These are phyloP conservation scores for Mesocricetus auratus DNA, from an alignment of 2,113 vertebrate species.

Conservation along the genomic window DNA sequence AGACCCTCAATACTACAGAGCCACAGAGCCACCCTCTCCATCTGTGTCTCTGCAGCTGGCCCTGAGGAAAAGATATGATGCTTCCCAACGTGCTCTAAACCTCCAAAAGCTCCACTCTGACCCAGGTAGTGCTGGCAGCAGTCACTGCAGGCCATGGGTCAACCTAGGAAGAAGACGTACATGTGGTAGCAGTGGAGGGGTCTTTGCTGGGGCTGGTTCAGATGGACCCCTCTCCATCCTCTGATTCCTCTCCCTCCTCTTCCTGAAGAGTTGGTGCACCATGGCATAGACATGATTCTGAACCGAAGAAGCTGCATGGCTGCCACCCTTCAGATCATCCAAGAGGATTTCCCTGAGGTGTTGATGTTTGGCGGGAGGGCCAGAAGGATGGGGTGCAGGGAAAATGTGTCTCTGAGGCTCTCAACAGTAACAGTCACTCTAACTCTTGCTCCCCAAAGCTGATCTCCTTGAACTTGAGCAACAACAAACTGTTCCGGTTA, in stretches of 20 bases:
- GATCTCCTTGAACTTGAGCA: conserved; percentile 89
- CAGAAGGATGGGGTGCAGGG: not conserved
- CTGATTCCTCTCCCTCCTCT: not conserved
- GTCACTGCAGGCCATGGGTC: not conserved
- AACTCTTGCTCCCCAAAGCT: conserved; percentile 77
- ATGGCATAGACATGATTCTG: conserved; percentile 88
- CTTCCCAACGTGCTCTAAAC: conserved; percentile 88
- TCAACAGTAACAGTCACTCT: not conserved
- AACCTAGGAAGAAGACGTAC: not conserved
- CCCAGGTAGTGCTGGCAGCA: conserved; percentile 70
- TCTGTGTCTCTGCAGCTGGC: conserved; percentile 74
- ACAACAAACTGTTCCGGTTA: conserved; percentile 90
- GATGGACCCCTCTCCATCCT: not conserved
- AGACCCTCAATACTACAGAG: not conserved
- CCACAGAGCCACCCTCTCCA: not conserved
- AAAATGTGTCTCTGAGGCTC: not conserved
- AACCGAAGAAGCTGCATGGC: conserved; percentile 90
- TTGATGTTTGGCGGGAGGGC: not conserved
- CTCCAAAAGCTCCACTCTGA: conserved; percentile 90
- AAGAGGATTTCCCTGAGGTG: conserved; percentile 90
- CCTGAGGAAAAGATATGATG: conserved; percentile 91
- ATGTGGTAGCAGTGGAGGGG: not conserved
- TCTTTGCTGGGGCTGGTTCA: not conserved
- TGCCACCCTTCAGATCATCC: conserved; percentile 89
- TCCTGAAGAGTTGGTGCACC: conserved; percentile 85